A percentile compares a stretch with the other conserved stretches of the same genome.
These are phyloP conservation scores for Lamellibrachia columna DNA, from an alignment of 2,888 invertebrate genomes.

Conservation along the genomic window DNA sequence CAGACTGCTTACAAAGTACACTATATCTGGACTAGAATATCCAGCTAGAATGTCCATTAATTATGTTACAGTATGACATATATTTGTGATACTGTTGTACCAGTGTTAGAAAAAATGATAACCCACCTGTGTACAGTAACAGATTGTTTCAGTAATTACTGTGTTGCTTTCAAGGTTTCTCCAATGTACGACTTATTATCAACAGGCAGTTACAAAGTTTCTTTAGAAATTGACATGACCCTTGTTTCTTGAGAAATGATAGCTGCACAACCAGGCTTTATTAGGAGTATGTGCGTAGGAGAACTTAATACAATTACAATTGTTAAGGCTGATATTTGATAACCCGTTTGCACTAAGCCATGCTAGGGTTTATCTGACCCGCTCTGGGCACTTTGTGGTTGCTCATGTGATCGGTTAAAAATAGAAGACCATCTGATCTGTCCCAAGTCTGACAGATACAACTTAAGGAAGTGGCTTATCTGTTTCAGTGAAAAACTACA, in stretches of 20 bases:
- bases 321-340: neutral
- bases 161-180: neutral
- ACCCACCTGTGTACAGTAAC: neutral
- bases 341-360: neutral
- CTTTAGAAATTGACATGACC: neutral
- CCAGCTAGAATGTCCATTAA: neutral
- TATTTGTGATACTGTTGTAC: neutral
- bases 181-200: neutral
- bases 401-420: neutral
- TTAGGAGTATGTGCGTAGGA: neutral
- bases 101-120: neutral
- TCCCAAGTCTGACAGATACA: neutral
- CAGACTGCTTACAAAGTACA: neutral
- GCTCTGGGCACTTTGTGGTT: neutral
- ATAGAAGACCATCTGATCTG: neutral
- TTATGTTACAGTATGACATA: neutral
- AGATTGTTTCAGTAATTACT: neutral
- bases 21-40: neutral
- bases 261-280: neutral
- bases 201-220: neutral
- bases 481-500: neutral
- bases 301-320: neutral
- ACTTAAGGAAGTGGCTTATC: neutral
- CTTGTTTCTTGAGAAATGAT: neutral
- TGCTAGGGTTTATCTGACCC: neutral